phyloP scores from a whole-genome alignment of 1,140 invertebrate genomes.

The Melitaea cinxia region DNA sequence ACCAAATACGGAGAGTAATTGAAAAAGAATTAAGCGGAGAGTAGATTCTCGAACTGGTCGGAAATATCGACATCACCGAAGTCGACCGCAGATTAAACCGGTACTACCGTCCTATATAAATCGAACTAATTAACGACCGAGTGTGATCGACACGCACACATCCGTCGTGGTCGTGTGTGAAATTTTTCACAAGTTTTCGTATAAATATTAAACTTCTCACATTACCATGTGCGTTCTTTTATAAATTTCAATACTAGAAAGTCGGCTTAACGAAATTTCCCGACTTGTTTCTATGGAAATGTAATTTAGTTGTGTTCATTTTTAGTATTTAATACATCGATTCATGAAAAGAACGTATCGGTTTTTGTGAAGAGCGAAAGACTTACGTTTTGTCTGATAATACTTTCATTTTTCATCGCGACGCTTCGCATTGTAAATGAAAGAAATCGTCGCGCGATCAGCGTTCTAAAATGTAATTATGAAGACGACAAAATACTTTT shows the following conservation, averaged over 20 bases:
- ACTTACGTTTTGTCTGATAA: not conserved
- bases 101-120: too few relatives aligned
- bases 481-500: too few relatives aligned
- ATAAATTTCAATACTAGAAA: constrained; percentile 7
- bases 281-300: not conserved
- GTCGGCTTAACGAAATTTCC: constrained; percentile 1
- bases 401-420: not conserved
- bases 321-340: not conserved
- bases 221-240: constrained; percentile 11
- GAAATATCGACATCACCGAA: too few relatives aligned
- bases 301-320: not conserved
- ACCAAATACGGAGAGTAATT: too few relatives aligned
- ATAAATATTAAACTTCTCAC: constrained; percentile 14
- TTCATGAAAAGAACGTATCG: not conserved
- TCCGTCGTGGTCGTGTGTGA: not conserved
- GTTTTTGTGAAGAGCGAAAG: not conserved
- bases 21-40: too few relatives aligned
- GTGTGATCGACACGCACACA: too few relatives aligned
- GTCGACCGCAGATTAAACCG: too few relatives aligned
- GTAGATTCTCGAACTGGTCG: too few relatives aligned
- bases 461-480: too few relatives aligned
- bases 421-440: not conserved
- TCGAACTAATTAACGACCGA: too few relatives aligned
- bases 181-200: constrained; percentile 1
- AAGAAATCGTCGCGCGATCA: not conserved